phyloP scores from a whole-genome alignment of 2,888 invertebrate genomes.

The Frankliniella intonsa region DNA sequence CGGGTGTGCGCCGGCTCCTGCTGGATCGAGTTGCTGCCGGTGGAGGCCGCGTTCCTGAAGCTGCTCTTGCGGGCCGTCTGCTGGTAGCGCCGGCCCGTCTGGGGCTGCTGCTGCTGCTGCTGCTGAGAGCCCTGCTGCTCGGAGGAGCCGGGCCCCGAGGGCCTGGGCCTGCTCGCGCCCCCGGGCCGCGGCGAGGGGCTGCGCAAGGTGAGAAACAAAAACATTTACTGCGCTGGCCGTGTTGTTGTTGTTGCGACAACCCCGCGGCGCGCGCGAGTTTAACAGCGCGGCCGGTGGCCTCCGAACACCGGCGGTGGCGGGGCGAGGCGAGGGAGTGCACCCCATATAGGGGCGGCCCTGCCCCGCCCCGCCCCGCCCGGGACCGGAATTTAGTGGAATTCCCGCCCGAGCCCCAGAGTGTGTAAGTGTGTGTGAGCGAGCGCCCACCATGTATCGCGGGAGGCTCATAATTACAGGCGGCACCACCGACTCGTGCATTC shows the following conservation, averaged over 20 bases:
- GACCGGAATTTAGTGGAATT: too few species aligned
- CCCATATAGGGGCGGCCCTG: conserved; percentile 36
- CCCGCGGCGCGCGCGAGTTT: too few species aligned
- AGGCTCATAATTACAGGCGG: not conserved
- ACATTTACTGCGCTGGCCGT: too few species aligned
- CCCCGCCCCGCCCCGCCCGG: conserved; percentile 32
- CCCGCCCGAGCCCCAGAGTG: too few species aligned
- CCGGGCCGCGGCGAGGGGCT: conserved; percentile 42
- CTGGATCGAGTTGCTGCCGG: conserved; percentile 28
- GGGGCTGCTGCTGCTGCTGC: not conserved
- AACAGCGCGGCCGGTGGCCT: not conserved
- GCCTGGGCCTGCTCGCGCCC: conserved; percentile 20
- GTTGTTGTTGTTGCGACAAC: too few species aligned
- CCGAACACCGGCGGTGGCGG: conserved; percentile 35
- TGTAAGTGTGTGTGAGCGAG: too few species aligned
- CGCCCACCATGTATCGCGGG: too few species aligned
- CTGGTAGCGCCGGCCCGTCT: conserved; percentile 32
- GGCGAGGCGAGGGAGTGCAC: conserved; percentile 34
- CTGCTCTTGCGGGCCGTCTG: conserved; percentile 33
- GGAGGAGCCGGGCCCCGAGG: conserved; percentile 14
- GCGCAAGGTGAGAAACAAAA: not conserved
- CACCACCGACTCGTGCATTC: not conserved
- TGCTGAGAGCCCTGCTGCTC: not conserved
- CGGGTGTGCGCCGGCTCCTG: conserved; percentile 42
- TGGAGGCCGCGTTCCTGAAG: not conserved